Percentiles rank a stretch among this genome's conserved stretches.
Evolutionary conservation across 2,888 invertebrate species (phyloP).

Genomic region (Nasonia oneida): DNA sequence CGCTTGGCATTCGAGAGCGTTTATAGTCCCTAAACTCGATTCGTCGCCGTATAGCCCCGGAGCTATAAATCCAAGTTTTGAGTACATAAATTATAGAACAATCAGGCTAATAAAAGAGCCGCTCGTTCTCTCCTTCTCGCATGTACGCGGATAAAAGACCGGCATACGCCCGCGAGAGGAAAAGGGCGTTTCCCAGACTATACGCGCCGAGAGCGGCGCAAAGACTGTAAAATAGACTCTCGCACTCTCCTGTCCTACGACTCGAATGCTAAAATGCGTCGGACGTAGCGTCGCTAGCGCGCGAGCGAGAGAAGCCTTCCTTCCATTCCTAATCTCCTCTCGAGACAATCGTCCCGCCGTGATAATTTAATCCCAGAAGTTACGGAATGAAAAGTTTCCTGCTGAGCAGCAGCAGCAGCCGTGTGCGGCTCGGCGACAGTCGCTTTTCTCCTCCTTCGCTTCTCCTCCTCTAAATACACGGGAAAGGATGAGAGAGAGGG

Average conservation of each 20-base stretch:
- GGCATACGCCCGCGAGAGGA: not conserved
- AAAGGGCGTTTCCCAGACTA: conserved; percentile 47
- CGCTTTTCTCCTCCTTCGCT: conserved; percentile 41
- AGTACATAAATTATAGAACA: conserved; percentile 57
- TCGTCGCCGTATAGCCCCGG: conserved; percentile 32
- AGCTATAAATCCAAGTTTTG: conserved; percentile 56
- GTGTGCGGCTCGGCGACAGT: conserved; percentile 53
- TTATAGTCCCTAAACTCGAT: conserved; percentile 48
- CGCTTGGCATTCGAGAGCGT: conserved; percentile 18
- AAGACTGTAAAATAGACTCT: conserved; percentile 55
- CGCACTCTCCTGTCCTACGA: conserved; percentile 19
- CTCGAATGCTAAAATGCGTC: conserved; percentile 62
- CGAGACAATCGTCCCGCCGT: conserved; percentile 76
- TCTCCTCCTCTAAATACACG: conserved; percentile 44
- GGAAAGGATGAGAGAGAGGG: not conserved
- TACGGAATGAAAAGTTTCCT: conserved; percentile 78
- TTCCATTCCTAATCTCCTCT: conserved; percentile 75
- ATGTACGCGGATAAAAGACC: conserved; percentile 22
- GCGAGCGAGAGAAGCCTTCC: conserved; percentile 57
- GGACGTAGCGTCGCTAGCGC: conserved; percentile 62
- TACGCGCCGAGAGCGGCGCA: conserved; percentile 11
- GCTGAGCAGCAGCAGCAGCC: conserved; percentile 65
- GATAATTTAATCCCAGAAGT: conserved; percentile 78
- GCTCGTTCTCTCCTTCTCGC: conserved; percentile 4
- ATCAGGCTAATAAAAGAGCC: conserved; percentile 58